Conservation (phyloP, 2,113 vertebrate genomes). For the Leucopsar rothschildi region DNA sequence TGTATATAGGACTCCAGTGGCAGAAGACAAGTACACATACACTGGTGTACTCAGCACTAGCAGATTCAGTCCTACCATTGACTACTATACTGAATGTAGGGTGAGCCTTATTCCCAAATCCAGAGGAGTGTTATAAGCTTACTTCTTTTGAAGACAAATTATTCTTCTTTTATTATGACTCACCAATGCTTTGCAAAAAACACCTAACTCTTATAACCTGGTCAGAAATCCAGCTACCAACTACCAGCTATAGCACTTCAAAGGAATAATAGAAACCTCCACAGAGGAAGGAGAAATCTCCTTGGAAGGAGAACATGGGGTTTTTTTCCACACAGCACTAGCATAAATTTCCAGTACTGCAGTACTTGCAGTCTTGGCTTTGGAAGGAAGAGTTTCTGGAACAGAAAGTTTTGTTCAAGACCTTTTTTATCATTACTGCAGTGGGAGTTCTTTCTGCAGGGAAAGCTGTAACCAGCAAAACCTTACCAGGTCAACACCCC, state of each 20-base stretch:
- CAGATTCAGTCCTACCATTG: neutral
- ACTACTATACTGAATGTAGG: neutral
- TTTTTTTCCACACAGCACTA: neutral
- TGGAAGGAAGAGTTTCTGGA: neutral
- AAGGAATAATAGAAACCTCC: neutral
- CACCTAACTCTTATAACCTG: neutral
- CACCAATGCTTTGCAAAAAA: neutral
- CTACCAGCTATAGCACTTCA: neutral
- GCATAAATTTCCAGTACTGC: neutral
- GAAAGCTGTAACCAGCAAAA: neutral
- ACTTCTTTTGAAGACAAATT: neutral
- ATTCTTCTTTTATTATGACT: neutral
- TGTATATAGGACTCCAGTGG: neutral
- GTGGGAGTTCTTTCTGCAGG: neutral
- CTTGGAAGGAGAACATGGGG: neutral
- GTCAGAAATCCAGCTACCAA: neutral
- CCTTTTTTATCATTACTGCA: neutral
- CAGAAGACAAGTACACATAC: neutral
- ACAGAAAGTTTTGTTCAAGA: neutral
- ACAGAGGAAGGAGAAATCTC: neutral
- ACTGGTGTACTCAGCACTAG: neutral
- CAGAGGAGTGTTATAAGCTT: neutral
- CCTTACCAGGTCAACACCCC: neutral
- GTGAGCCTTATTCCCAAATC: neutral
- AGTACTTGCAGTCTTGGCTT: neutral